Evolutionary conservation across 1,140 invertebrate species (phyloP).

Genomic region (Papilio polyxenes): DNA sequence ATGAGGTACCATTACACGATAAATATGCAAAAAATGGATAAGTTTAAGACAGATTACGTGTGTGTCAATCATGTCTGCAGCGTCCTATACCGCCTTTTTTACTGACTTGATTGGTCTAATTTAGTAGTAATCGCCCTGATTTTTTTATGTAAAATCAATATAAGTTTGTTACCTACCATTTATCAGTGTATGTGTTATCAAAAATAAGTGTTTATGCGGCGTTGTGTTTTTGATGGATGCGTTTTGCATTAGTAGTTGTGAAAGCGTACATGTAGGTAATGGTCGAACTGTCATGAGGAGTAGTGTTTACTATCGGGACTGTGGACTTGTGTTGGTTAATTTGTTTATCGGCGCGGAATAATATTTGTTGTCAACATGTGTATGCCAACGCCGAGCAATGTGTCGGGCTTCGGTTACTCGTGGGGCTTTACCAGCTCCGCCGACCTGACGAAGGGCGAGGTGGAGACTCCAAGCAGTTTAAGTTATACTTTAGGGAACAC

Average conservation of each 20-base stretch:
- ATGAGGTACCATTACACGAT: conserved; percentile 47
- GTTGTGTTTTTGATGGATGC: conserved; percentile 67
- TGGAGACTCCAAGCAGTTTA: conserved; percentile 77
- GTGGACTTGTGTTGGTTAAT: conserved; percentile 70
- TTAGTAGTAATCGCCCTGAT: conserved; percentile 44
- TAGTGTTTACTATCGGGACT: conserved; percentile 74
- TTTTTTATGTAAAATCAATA: conserved; percentile 23
- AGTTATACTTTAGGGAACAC: conserved; percentile 79
- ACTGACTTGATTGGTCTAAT: conserved; percentile 64
- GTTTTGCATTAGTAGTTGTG: conserved; percentile 75
- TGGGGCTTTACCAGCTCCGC: conserved; percentile 79
- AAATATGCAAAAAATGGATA: conserved; percentile 39
- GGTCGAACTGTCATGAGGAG: conserved; percentile 76
- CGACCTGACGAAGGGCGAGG: conserved; percentile 77
- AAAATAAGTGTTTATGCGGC: conserved; percentile 38
- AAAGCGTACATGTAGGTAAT: conserved; percentile 74
- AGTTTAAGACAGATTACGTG: conserved; percentile 60
- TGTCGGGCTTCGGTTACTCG: conserved; percentile 78
- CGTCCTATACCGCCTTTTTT: conserved; percentile 76
- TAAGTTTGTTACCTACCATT: conserved; percentile 37
- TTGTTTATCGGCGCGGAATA: conserved; percentile 64
- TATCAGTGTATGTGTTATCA: conserved; percentile 38
- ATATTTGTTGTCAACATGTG: conserved; percentile 71
- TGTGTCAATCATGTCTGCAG: conserved; percentile 68
- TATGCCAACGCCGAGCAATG: conserved; percentile 80